phyloP scores from a whole-genome alignment of 2,113 vertebrate genomes.

The Oreotragus oreotragus region DNA sequence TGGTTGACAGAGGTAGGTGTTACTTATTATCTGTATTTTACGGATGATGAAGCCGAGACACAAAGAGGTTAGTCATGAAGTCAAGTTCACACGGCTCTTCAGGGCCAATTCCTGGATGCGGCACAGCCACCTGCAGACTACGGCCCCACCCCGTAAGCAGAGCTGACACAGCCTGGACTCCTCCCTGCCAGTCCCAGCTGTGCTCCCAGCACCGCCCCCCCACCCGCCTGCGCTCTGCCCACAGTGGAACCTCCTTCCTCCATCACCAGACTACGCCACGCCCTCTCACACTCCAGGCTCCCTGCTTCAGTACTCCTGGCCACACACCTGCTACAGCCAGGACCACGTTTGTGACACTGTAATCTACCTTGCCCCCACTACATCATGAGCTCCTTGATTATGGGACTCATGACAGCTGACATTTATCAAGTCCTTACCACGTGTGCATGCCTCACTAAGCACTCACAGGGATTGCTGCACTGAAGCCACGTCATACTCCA shows the following conservation, averaged over 20 bases:
- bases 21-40: not conserved
- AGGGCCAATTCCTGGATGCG: not conserved
- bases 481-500: not conserved
- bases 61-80: not conserved
- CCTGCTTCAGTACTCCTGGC: not conserved
- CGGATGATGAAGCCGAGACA: not conserved
- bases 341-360: too few species aligned
- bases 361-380: not conserved
- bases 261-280: not conserved
- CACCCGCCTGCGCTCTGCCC: too few species aligned
- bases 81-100: not conserved
- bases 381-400: not conserved
- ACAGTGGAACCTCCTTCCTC: not conserved
- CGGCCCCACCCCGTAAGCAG: not conserved
- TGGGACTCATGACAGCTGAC: not conserved
- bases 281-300: not conserved
- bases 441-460: not conserved
- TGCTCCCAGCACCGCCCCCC: too few species aligned
- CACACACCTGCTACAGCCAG: not conserved
- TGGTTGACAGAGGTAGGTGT: not conserved
- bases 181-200: not conserved
- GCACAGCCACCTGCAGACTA: not conserved
- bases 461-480: not conserved
- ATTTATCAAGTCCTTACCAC: not conserved
- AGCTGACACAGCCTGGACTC: too few species aligned